Conservation (phyloP, 2,113 vertebrate species). For the Sakesphorus luctuosus region DNA sequence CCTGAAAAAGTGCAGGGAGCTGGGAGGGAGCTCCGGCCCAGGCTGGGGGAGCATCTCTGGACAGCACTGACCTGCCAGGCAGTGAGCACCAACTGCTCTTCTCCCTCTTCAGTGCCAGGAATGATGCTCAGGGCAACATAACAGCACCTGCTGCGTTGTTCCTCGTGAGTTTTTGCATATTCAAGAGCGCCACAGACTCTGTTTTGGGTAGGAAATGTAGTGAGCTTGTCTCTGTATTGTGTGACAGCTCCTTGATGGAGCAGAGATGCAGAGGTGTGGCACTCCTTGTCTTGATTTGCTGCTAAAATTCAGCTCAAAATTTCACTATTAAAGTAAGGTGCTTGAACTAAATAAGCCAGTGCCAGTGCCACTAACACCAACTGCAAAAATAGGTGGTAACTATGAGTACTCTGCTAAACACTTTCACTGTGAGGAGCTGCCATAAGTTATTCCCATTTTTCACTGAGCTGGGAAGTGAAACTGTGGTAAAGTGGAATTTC, state of each 20-base stretch:
- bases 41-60: background rate
- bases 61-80: background rate
- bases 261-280: accelerated
- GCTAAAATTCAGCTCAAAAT: background rate
- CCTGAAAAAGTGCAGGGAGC: background rate
- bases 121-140: background rate
- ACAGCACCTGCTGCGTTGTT: background rate
- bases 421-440: background rate
- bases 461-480: background rate
- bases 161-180: background rate
- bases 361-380: background rate
- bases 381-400: background rate
- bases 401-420: background rate
- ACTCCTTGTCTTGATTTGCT: background rate
- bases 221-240: background rate
- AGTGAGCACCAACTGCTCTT: background rate
- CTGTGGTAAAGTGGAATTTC: accelerated
- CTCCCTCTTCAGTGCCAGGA: background rate
- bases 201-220: background rate
- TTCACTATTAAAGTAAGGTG: background rate
- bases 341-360: background rate
- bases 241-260: background rate
- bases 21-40: accelerated
- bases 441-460: background rate
- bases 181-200: background rate